Base-by-base conservation (phyloP, 2,113 vertebrate genomes). In the Bucco capensis region DNA sequence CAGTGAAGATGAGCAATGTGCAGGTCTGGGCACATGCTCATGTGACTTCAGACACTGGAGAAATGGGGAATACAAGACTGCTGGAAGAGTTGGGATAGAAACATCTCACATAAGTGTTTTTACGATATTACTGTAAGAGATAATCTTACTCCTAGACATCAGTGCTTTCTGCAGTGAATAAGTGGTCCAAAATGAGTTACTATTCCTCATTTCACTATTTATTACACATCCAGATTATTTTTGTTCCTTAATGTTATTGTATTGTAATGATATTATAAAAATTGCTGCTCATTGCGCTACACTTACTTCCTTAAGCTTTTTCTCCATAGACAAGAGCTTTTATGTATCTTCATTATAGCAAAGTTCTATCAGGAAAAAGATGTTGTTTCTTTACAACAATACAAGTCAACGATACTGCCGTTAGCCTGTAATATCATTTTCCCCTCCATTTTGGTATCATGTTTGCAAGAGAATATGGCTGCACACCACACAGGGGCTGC, bases 11-110 rank as follows among this genome's bases (percentile, higher is more conserved):
- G 30, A 72, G 27, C 40, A 18, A 5, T 10, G 28, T 4, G 64
- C 16, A 22, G 17, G 5, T 21, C 37, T 61, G 64, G 35, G 22
- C 38, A 8, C 0, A 0, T 2, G 0, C n/a, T 23, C 1, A 1
- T 17, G 37, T n/a, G 22, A 19, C 25, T 31, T 27, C 21, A 24
- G 62, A 14, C 3, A 4, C 28, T n/a, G 33, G 37, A 58, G 44
- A 38, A 27, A 44, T 14, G 2, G 25, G 37, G 42, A 51, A 40
- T 44, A 5, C 0, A 3, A 4, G n/a, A 2, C 27, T 65, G 69
- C 40, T 44, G 23, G 53, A 11, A 9, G 40, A 14, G 8, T 24
- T 37, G 51, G 38, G 61, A 62, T 44, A 38, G 51, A 49, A 56
- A 19, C n/a, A 22, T 7, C 15, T n/a, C n/a, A n/a, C n/a, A n/a